Conservation (phyloP, 1,140 invertebrate species). For the Drosophila lini region DNA sequence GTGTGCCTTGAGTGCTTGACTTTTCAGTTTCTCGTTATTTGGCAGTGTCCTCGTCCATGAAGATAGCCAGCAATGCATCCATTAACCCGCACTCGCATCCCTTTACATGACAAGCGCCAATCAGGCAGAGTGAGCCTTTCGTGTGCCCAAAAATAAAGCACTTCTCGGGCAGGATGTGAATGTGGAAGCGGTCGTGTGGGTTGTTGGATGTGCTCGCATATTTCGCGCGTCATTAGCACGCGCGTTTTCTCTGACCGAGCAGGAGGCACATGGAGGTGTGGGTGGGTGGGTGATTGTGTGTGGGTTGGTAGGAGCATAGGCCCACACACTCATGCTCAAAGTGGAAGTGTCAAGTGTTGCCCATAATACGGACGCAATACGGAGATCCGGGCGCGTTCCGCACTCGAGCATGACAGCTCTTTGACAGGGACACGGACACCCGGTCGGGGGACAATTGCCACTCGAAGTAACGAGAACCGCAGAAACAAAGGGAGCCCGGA, state of each 20-base stretch:
- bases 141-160: constrained; percentile 70
- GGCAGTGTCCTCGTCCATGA: constrained; percentile 44
- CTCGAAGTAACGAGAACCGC: constrained; percentile 77
- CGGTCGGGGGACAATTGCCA: constrained; percentile 72
- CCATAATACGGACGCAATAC: constrained; percentile 68
- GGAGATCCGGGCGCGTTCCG: constrained; percentile 45
- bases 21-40: constrained; percentile 28
- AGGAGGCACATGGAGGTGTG: background rate
- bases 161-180: constrained; percentile 39
- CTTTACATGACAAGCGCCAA: constrained; percentile 52
- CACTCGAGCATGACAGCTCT: constrained; percentile 74
- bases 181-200: constrained; percentile 18
- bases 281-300: background rate
- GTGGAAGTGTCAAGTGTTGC: constrained; percentile 82
- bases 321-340: constrained; percentile 50
- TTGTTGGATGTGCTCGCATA: constrained; percentile 56
- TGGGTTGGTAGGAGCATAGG: background rate
- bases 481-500: constrained; percentile 56
- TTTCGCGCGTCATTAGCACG: constrained; percentile 83
- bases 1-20: constrained; percentile 17
- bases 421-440: constrained; percentile 63
- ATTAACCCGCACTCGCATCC: constrained; percentile 36
- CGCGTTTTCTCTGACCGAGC: constrained; percentile 26
- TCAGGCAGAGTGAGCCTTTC: constrained; percentile 48
- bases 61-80: constrained; percentile 36